Evolutionary conservation across 2,797 vertebrate genomes (phyloP), one percentile per base, ranked within the genome.

Genomic region (Naso thynnoides): DNA sequence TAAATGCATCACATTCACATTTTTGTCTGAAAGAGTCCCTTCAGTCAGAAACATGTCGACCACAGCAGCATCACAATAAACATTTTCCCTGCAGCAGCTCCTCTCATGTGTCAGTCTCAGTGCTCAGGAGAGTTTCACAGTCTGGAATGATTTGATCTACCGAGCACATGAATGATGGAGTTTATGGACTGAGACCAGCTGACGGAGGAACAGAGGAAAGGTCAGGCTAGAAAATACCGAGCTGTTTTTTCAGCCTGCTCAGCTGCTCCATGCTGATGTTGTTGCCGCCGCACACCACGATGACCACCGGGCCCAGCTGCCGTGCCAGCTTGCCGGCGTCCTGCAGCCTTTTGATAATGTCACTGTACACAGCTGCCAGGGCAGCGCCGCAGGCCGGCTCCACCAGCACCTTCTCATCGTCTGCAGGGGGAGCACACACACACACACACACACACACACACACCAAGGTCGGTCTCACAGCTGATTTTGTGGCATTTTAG

Each of bases 401-500:
- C 88, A 97, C 97, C 88, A 98, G 83, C 85, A 97, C 83, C 89
- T 96, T 94, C 88, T 98, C 96, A 0, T 98, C 96, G 0, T 98
- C 97, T 98, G 86, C 24, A 73, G 19, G 58, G 21, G n/a, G 31
- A 64, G 1, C 31, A 31, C 31, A 33, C 6, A 33, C 31, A n/a
- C n/a, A n/a, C n/a, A n/a, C n/a, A n/a, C n/a, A n/a, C n/a, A n/a
- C n/a, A n/a, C n/a, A n/a, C n/a, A n/a, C 31, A 31, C 31, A 33
- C 6, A 33, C 31, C 31, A 33, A 9, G 31, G 31, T 87, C 24
- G 60, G 61, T 14, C 15, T 55, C 8, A 49, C 13, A 3, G 21
- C n/a, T 5, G 14, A 24, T 16, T 31, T 10, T 8, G 45, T 31
- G 42, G 24, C 10, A 19, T 13, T 19, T 70, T 19, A 47, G 2